These are phyloP conservation scores for Vulpes ferrilata DNA, from an alignment of 2,113 vertebrate genomes.

Conservation along the genomic window DNA sequence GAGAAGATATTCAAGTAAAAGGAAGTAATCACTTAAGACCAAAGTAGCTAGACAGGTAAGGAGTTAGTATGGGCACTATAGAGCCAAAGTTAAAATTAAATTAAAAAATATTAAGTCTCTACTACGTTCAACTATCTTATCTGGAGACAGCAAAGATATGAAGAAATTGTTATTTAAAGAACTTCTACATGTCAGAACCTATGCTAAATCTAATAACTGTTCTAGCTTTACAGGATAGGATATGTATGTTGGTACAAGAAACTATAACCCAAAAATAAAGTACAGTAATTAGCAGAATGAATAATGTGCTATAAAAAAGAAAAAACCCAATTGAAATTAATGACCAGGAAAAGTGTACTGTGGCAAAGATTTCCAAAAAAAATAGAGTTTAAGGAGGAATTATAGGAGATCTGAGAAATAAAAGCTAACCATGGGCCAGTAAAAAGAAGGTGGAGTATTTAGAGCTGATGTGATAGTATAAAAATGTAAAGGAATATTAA, in stretches of 20 bases:
- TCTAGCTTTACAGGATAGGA: neutral
- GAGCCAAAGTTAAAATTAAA: neutral
- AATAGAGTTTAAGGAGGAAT: neutral
- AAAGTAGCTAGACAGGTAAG: neutral
- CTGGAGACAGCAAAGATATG: neutral
- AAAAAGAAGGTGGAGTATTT: neutral
- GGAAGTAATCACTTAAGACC: neutral
- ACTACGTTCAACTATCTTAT: neutral
- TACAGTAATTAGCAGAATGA: neutral
- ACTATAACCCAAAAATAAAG: neutral
- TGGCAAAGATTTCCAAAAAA: neutral
- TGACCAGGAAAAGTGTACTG: neutral
- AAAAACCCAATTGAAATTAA: neutral
- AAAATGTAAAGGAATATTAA: conserved; percentile 2
- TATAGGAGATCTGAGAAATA: neutral
- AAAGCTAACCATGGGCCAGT: neutral
- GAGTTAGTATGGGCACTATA: neutral
- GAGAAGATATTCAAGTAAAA: neutral
- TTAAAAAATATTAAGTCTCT: neutral
- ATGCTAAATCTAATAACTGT: neutral
- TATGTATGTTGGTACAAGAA: neutral
- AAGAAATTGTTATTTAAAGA: neutral
- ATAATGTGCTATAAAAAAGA: neutral
- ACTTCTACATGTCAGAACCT: neutral
- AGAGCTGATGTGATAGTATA: neutral